These are phyloP conservation scores for Pyrgilauda ruficollis DNA, from an alignment of 2,113 vertebrate species.

Conservation along the genomic window DNA sequence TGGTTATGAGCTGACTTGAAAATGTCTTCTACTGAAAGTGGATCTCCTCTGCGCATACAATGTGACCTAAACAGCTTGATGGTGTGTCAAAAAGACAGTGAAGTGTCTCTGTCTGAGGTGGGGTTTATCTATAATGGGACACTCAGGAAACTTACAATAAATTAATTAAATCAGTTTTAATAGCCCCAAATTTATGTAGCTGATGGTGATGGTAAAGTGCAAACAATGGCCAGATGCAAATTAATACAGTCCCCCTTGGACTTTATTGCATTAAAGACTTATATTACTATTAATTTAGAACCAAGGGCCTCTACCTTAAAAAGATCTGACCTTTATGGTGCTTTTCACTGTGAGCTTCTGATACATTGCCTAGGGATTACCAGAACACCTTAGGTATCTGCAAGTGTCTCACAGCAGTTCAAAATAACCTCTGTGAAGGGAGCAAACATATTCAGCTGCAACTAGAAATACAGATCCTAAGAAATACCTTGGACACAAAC, in stretches of 20 bases:
- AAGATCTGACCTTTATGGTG: neutral
- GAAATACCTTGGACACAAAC: neutral
- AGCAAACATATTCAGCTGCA: neutral
- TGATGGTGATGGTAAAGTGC: neutral
- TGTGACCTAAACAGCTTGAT: neutral
- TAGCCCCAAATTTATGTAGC: neutral
- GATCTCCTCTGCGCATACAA: neutral
- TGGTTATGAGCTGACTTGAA: neutral
- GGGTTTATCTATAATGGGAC: neutral
- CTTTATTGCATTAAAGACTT: neutral
- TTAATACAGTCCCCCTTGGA: neutral
- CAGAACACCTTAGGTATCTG: neutral
- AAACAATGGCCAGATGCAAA: neutral
- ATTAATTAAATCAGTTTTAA: neutral
- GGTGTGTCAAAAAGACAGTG: neutral
- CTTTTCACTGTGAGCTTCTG: neutral
- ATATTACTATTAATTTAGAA: neutral
- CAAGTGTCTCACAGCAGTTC: neutral
- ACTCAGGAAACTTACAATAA: neutral
- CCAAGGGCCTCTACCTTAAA: neutral
- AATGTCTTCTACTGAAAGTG: neutral
- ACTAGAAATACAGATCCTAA: neutral
- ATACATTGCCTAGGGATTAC: neutral
- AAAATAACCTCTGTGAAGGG: neutral
- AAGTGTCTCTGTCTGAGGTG: neutral